phyloP scores from a whole-genome alignment of 2,888 invertebrate genomes.

The Rhimphoctona megacephalus region DNA sequence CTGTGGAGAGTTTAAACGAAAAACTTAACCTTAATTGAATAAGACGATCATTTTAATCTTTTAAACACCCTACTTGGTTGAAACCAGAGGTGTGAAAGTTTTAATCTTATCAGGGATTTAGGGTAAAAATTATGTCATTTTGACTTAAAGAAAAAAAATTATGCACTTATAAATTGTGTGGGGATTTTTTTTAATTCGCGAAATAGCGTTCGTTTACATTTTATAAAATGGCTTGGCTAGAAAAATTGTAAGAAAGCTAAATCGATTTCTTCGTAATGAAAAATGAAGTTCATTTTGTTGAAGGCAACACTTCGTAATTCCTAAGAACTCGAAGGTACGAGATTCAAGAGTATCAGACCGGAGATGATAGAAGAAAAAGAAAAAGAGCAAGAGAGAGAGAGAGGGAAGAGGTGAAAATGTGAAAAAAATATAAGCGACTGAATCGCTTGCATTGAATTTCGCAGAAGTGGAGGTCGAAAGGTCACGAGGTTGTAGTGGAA shows the following conservation, averaged over 20 bases:
- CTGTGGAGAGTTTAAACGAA: too few relatives aligned
- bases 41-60: too few relatives aligned
- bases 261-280: background rate
- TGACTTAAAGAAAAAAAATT: too few relatives aligned
- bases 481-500: background rate
- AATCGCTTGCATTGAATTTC: constrained; percentile 15
- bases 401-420: background rate
- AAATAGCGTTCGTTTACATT: background rate
- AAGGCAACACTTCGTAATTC: background rate
- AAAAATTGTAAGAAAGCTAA: background rate
- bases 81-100: too few relatives aligned
- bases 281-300: background rate
- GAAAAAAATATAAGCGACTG: constrained; percentile 6
- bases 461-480: constrained; percentile 7
- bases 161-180: too few relatives aligned
- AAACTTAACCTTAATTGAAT: too few relatives aligned
- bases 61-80: too few relatives aligned
- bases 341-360: background rate
- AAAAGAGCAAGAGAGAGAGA: background rate
- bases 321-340: background rate
- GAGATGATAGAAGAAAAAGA: background rate
- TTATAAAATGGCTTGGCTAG: too few relatives aligned
- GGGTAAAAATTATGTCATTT: too few relatives aligned
- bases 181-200: background rate
- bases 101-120: too few relatives aligned